Evolutionary conservation across 1,140 invertebrate species (phyloP).

Genomic region (Bombus polaris): DNA sequence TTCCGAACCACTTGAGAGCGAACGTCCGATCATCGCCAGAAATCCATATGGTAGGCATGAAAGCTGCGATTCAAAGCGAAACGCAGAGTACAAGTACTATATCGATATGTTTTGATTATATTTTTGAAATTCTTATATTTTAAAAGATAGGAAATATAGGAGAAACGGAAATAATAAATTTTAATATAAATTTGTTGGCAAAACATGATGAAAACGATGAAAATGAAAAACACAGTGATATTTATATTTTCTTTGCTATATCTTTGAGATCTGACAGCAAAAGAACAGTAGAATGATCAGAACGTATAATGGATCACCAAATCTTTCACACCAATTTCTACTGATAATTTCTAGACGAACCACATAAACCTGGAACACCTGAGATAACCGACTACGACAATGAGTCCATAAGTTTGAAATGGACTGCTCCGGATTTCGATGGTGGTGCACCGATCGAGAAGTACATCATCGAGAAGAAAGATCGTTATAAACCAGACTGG

Average conservation of each 20-base stretch:
- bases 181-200: too few species aligned
- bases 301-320: not conserved
- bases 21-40: slow-evolving; percentile 93
- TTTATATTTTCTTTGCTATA: too few species aligned
- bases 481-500: slow-evolving; percentile 91
- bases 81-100: too few species aligned
- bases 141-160: too few species aligned
- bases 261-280: too few species aligned
- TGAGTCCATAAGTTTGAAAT: slow-evolving; percentile 96
- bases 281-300: not conserved
- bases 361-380: slow-evolving; percentile 94
- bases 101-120: too few species aligned
- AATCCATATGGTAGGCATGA: slow-evolving; percentile 95
- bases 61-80: not conserved
- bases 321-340: not conserved
- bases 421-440: slow-evolving; percentile 95
- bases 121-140: too few species aligned
- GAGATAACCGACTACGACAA: slow-evolving; percentile 97
- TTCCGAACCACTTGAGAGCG: slow-evolving; percentile 95
- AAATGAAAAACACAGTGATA: not conserved
- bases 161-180: not conserved
- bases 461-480: slow-evolving; percentile 99
- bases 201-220: not conserved
- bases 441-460: slow-evolving; percentile 98
- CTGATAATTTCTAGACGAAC: slow-evolving; percentile 85